Evolutionary conservation across 2,797 vertebrate species (phyloP), one percentile per base, ranked within the genome.

Genomic region (Manis javanica): DNA sequence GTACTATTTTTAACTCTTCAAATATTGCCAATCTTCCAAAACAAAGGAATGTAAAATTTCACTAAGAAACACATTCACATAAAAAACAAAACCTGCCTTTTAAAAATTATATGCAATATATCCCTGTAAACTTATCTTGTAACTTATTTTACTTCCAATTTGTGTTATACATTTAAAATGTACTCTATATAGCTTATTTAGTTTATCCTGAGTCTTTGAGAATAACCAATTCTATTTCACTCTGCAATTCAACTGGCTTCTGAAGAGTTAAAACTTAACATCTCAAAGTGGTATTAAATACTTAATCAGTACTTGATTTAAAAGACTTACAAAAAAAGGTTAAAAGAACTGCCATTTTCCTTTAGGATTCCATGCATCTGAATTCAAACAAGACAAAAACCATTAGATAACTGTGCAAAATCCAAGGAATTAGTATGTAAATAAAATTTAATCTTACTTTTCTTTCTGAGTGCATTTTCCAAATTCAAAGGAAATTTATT

Each of bases 1-100:
- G 96, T 99, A 98, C 98, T 97, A 98, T 98, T 98, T 99, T 99
- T 99, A 99, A 99, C 99, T 99, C 99, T 99, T 99, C 98, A 98
- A 99, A 99, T 97, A 98, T 97, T 97, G 98, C 98, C 98, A 98
- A 97, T 98, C 97, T 98, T 98, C 97, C 98, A 98, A 98, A 98
- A 98, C 96, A 99, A 98, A 98, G 99, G 98, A 99, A 99, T 99
- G 98, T 98, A 98, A 98, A 97, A 98, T 98, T 98, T 98, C 96
- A 98, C 98, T 98, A 98, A 98, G 97, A 98, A 98, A 98, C 94
- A 98, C 98, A 98, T 98, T 98, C 98, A 99, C 97, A 97, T 98
- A 98, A 96, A 97, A 96, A 97, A 97, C 96, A 97, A 98, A 96
- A 97, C 63, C 68, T 90, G 95, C 39, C 90, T 97, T 97, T 97